Conservation (phyloP, 2,797 vertebrate genomes). For the Tamandua tetradactyla region DNA sequence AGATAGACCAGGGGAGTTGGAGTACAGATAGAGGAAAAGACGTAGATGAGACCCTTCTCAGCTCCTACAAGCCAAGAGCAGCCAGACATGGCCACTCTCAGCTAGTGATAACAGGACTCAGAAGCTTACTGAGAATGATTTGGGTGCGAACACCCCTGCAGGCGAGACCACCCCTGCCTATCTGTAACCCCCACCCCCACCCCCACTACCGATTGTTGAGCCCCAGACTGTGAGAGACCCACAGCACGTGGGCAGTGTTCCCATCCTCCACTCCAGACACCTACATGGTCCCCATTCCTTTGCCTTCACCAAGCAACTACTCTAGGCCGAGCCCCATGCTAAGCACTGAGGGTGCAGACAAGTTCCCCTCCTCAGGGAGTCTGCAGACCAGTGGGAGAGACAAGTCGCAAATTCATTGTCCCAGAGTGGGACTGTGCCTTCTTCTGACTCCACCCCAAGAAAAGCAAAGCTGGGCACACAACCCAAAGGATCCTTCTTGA, state of each 20-base stretch:
- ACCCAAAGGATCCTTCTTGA: background rate
- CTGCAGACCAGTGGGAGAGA: background rate
- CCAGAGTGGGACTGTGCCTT: background rate
- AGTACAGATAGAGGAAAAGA: background rate
- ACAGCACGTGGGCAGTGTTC: background rate
- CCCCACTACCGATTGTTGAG: background rate
- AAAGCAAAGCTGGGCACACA: background rate
- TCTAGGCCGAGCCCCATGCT: background rate
- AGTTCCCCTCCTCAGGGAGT: background rate
- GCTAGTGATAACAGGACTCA: background rate
- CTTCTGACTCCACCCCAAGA: background rate
- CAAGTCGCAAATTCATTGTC: background rate
- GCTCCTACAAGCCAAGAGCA: background rate
- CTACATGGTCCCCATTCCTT: background rate
- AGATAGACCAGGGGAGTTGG: background rate
- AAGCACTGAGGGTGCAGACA: background rate
- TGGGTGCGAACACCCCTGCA: background rate
- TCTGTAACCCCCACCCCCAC: background rate
- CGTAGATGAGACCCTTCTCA: background rate
- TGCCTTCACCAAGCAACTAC: background rate
- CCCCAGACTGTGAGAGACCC: background rate
- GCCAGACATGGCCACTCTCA: background rate
- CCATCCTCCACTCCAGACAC: background rate
- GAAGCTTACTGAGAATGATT: background rate
- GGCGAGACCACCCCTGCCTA: background rate